Evolutionary conservation across 2,888 invertebrate species (phyloP).

Genomic region (Anoncus sp.): DNA sequence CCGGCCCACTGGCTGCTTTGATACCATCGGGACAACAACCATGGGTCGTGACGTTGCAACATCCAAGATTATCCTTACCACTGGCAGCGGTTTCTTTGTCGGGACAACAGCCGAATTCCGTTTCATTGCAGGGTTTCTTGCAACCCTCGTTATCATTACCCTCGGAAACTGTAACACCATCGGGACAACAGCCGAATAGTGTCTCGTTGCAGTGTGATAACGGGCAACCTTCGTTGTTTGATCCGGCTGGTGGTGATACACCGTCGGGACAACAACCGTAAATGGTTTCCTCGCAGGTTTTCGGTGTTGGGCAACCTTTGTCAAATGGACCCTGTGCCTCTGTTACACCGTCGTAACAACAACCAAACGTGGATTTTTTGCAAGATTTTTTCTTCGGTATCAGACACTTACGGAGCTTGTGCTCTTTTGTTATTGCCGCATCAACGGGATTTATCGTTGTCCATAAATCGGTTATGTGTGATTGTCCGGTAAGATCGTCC

Average conservation of each 20-base stretch:
- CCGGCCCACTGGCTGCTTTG: slow-evolving; percentile 87
- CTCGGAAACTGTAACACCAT: slow-evolving; percentile 90
- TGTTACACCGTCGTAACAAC: slow-evolving; percentile 92
- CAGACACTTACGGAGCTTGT: slow-evolving; percentile 85
- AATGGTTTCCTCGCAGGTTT: slow-evolving; percentile 90
- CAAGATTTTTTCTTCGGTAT: slow-evolving; percentile 86
- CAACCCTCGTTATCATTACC: slow-evolving; percentile 95
- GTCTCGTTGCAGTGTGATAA: slow-evolving; percentile 89
- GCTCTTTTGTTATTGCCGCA: slow-evolving; percentile 83
- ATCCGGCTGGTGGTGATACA: slow-evolving; percentile 90
- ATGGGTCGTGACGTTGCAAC: slow-evolving; percentile 83
- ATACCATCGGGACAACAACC: slow-evolving; percentile 90
- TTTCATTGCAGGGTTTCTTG: slow-evolving; percentile 86
- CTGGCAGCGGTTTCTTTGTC: slow-evolving; percentile 83
- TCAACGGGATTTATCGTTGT: slow-evolving; percentile 85
- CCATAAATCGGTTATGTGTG: slow-evolving; percentile 83
- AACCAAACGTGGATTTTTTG: slow-evolving; percentile 89
- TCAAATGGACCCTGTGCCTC: slow-evolving; percentile 93
- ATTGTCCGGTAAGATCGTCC: slow-evolving; percentile 73
- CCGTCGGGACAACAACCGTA: slow-evolving; percentile 94
- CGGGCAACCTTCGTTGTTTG: slow-evolving; percentile 91
- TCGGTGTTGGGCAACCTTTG: slow-evolving; percentile 89
- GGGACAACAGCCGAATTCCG: slow-evolving; percentile 85
- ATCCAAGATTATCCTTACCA: slow-evolving; percentile 80
- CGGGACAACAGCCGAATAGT: slow-evolving; percentile 94